These are phyloP conservation scores for Melanitta fusca DNA, from an alignment of 2,797 vertebrate species.

Conservation along the genomic window DNA sequence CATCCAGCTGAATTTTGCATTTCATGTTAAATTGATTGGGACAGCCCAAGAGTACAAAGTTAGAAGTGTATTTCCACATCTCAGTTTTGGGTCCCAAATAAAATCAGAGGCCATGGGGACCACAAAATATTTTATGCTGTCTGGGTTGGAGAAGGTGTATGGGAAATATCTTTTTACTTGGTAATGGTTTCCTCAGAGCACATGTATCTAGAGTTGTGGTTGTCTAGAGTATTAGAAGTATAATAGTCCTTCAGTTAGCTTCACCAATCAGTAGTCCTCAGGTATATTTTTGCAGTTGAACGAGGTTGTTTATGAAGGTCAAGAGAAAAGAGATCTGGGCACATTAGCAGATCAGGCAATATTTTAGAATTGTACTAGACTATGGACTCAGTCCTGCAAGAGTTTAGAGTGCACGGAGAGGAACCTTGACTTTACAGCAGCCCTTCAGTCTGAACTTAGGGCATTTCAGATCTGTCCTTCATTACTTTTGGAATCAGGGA, in stretches of 20 bases:
- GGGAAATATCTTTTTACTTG: not conserved
- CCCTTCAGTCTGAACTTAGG: not conserved
- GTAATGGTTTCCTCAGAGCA: not conserved
- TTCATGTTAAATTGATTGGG: not conserved
- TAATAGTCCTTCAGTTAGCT: not conserved
- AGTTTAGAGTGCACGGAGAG: not conserved
- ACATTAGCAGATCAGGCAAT: not conserved
- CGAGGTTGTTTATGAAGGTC: conserved; percentile 6
- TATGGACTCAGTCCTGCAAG: not conserved
- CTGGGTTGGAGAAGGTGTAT: not conserved
- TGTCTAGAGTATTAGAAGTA: not conserved
- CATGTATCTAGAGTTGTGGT: not conserved
- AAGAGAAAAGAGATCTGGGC: not conserved
- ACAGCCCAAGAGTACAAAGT: not conserved
- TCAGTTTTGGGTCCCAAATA: not conserved
- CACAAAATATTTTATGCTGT: not conserved
- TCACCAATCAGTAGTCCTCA: conserved; percentile 22
- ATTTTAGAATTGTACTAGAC: conserved; percentile 16
- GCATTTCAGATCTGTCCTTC: not conserved
- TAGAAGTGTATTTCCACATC: not conserved
- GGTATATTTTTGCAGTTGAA: conserved; percentile 33
- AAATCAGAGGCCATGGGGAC: not conserved
- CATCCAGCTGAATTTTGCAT: not conserved
- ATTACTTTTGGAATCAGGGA: not conserved
- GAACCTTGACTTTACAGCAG: not conserved